A percentile compares a stretch with the other conserved stretches of the same genome.
These are phyloP conservation scores for Tribolium castaneum DNA, from an alignment of 1,140 invertebrate genomes.

Conservation along the genomic window DNA sequence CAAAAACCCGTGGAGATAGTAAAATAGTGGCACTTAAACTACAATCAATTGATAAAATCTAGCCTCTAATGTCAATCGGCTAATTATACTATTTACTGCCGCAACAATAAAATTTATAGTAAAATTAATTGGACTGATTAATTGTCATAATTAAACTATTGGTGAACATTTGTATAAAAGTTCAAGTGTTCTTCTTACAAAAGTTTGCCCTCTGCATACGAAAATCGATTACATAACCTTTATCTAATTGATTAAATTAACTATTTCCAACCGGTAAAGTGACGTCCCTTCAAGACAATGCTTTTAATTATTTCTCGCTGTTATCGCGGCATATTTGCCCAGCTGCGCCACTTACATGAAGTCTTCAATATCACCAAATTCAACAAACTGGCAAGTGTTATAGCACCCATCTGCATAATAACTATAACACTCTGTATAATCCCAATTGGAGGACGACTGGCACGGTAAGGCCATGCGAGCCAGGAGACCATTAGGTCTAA, in stretches of 20 bases:
- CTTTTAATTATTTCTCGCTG: neutral
- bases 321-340: neutral
- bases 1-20: neutral
- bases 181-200: too few species aligned
- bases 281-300: too few species aligned
- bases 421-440: conserved; percentile 73
- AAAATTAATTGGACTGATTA: neutral
- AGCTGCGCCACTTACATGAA: conserved; percentile 71
- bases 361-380: conserved; percentile 74
- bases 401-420: conserved; percentile 69
- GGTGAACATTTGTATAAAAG: too few species aligned
- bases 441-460: conserved; percentile 67
- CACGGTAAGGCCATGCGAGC: conserved; percentile 66
- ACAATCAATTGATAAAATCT: neutral
- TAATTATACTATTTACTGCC: neutral
- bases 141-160: too few species aligned
- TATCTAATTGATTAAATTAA: neutral
- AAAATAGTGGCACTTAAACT: neutral
- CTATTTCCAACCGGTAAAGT: neutral
- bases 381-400: conserved; percentile 71
- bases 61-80: neutral
- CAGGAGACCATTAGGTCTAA: conserved; percentile 54
- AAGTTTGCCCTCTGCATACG: too few species aligned
- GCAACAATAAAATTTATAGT: neutral
- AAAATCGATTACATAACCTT: neutral